Conservation (phyloP, 2,113 vertebrate genomes). For the Polypterus senegalus region DNA sequence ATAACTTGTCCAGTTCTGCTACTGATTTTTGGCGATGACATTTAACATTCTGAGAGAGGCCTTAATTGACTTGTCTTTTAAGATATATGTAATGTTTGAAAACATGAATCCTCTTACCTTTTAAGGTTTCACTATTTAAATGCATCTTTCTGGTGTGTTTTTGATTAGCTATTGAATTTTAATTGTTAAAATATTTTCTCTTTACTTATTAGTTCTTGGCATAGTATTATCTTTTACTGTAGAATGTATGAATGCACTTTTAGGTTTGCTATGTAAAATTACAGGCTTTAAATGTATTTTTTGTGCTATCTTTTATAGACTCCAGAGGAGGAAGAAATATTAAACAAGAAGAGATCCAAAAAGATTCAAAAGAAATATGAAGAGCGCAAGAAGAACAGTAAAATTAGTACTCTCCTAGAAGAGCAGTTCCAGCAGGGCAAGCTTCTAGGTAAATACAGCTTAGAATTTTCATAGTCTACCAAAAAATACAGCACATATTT, state of each 20-base stretch:
- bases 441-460: slow-evolving; percentile 69
- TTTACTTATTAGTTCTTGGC: not conserved
- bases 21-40: slow-evolving; percentile 68
- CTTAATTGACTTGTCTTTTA: not conserved
- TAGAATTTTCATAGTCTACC: too few species aligned
- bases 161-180: too few species aligned
- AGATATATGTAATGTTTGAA: too few species aligned
- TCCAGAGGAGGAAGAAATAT: slow-evolving; percentile 87
- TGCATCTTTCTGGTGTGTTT: too few species aligned
- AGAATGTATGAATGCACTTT: not conserved
- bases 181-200: too few species aligned
- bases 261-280: not conserved
- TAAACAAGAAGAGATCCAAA: slow-evolving; percentile 97
- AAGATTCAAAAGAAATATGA: slow-evolving; percentile 94
- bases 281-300: not conserved
- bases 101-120: too few species aligned
- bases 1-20: slow-evolving; percentile 87
- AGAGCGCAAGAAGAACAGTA: slow-evolving; percentile 80
- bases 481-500: too few species aligned
- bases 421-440: slow-evolving; percentile 97
- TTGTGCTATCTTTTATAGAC: slow-evolving; percentile 45
- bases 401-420: slow-evolving; percentile 82
- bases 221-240: not conserved
- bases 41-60: slow-evolving; percentile 62
- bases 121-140: too few species aligned